Conservation (phyloP, 2,113 vertebrate genomes). For the Danionella cerebrum region DNA sequence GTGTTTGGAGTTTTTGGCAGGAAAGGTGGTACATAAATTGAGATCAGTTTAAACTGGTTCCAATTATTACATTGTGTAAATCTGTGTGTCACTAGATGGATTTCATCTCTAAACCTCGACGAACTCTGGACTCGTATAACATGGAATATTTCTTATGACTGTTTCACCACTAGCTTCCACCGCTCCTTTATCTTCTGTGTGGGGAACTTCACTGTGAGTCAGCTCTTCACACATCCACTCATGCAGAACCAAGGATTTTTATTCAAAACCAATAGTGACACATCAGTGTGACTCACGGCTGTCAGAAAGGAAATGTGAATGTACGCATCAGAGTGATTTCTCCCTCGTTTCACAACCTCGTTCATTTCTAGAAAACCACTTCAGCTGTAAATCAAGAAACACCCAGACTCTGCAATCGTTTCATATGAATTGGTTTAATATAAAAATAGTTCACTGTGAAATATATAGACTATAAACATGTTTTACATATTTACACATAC, state of each 20-base stretch:
- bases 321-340: not conserved
- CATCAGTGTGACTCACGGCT: not conserved
- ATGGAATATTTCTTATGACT: no score
- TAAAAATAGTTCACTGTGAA: constrained; percentile 53
- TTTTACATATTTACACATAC: not conserved
- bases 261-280: not conserved
- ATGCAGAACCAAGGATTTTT: not conserved
- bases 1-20: no score
- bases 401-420: not conserved
- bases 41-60: no score
- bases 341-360: not conserved
- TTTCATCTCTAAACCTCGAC: no score
- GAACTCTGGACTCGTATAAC: no score
- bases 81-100: no score
- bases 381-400: not conserved
- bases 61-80: no score
- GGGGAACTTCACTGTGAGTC: not conserved
- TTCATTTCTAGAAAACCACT: not conserved
- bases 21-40: no score
- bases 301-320: constrained; percentile 9
- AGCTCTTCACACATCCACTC: not conserved
- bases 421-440: not conserved
- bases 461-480: constrained; percentile 42
- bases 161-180: no score
- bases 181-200: not conserved